These are phyloP conservation scores for Fragum fragum DNA, from an alignment of 2,888 invertebrate species.

Conservation along the genomic window DNA sequence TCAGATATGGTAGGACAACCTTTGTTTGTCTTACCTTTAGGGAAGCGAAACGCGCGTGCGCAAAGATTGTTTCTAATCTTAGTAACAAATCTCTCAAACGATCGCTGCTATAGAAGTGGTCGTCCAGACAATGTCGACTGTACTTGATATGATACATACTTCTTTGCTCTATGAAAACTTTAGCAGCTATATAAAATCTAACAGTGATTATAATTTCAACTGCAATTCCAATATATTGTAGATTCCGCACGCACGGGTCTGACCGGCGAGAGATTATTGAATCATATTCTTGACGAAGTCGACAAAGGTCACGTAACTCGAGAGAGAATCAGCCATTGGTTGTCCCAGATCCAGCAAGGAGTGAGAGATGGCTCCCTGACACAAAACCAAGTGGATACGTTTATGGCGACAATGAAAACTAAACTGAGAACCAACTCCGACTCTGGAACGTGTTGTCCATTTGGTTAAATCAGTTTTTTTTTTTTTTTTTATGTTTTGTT, in stretches of 20 bases:
- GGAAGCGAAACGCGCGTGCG: too few relatives aligned
- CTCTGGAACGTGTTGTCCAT: slow-evolving; percentile 10
- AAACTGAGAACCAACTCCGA: not conserved
- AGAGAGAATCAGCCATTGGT: slow-evolving; percentile 30
- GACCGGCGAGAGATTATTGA: slow-evolving; percentile 13
- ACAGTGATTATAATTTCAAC: too few relatives aligned
- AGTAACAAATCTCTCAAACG: not conserved
- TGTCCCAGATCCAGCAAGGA: slow-evolving; percentile 14
- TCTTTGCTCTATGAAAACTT: not conserved
- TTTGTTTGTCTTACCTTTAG: too few relatives aligned
- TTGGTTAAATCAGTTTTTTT: not conserved
- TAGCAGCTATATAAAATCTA: too few relatives aligned
- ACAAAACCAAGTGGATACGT: not conserved
- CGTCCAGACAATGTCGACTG: not conserved
- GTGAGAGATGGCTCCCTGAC: slow-evolving; percentile 21
- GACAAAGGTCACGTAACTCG: slow-evolving; percentile 48
- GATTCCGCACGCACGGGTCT: not conserved
- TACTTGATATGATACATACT: not conserved
- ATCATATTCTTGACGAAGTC: slow-evolving; percentile 31
- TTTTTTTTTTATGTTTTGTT: too few relatives aligned
- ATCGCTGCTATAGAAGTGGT: not conserved
- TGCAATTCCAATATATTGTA: not conserved
- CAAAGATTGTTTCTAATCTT: too few relatives aligned
- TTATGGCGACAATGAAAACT: not conserved
- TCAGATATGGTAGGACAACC: too few relatives aligned